Evolutionary conservation across 2,797 vertebrate genomes (phyloP), one percentile per base, ranked within the genome.

Genomic region (Eutrigla gurnardus): DNA sequence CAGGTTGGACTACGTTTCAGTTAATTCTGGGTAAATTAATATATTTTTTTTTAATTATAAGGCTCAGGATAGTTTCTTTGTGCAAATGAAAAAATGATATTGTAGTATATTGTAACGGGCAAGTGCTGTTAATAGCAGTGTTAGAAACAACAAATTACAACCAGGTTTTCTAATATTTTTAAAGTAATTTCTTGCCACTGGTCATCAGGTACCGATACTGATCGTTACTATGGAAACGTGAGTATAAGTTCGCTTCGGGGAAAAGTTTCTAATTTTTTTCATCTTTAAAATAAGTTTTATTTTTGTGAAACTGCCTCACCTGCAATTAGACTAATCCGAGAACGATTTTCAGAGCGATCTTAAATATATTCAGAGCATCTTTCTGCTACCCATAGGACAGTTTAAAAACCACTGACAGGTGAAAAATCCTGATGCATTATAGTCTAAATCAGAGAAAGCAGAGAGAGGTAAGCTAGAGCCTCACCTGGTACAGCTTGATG

Each of bases 401-500:
- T 52, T 55, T 3, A 59, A 5, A 67, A 25, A 25, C 25, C 25
- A 25, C 25, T 25, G 25, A 54, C 50, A 42, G 39, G 9, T 53
- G 18, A 52, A 3, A 72, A 70, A 17, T n/a, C 25, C 32, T 11
- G 6, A 50, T 3, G 32, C 43, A 17, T 12, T 32, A 13, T 15
- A 9, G 18, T 35, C 10, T 35, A 36, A 72, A 65, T 57, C 12
- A 50, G 40, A 14, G 5, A 68, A 50, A 60, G 55, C 12, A 52
- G 11, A 32, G 18, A 67, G 33, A 65, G 12, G 32, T 10, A 52
- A 45, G 43, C 46, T 4, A 47, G 12, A 46, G 18, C 61, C 83
- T 92, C 90, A 99, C 98, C 97, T 99, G 98, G 90, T 99, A 99
- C 70, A 99, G 96, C 90, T 98, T 99, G 89, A 99, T 98, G 78